A percentile compares a stretch with the other conserved stretches of the same genome.
Evolutionary conservation across 2,113 vertebrate species (phyloP).

Genomic region (Glaucidium brasilianum): DNA sequence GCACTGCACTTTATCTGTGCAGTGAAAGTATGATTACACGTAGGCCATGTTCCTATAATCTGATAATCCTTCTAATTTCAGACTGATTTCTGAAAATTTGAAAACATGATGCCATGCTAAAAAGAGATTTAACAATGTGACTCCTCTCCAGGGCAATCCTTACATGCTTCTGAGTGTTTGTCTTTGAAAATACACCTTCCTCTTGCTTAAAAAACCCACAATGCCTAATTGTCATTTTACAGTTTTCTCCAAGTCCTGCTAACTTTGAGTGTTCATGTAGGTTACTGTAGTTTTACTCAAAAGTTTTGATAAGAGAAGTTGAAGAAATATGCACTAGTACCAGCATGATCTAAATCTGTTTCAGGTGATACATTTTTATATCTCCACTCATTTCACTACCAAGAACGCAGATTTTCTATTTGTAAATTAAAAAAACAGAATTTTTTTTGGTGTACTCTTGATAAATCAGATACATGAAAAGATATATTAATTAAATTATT

Average conservation of each 20-base stretch:
- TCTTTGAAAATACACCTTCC: background rate
- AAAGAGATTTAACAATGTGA: background rate
- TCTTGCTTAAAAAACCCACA: rapidly evolving
- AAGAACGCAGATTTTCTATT: background rate
- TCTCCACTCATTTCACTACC: background rate
- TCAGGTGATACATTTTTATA: background rate
- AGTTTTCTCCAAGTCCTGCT: background rate
- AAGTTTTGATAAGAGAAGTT: background rate
- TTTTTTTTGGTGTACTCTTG: background rate
- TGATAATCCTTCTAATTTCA: background rate
- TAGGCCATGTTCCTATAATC: background rate
- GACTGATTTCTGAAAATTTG: background rate
- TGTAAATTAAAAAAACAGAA: background rate
- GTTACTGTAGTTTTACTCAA: background rate
- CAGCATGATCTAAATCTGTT: background rate
- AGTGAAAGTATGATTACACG: background rate
- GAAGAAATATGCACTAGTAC: background rate
- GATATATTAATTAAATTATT: background rate
- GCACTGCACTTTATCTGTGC: background rate
- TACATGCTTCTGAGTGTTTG: background rate
- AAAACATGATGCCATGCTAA: background rate
- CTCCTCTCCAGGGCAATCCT: background rate
- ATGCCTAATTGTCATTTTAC: background rate
- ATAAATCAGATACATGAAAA: background rate
- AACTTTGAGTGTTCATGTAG: background rate